These are phyloP conservation scores for Melanargia galathea DNA, from an alignment of 2,888 invertebrate genomes.

Conservation along the genomic window DNA sequence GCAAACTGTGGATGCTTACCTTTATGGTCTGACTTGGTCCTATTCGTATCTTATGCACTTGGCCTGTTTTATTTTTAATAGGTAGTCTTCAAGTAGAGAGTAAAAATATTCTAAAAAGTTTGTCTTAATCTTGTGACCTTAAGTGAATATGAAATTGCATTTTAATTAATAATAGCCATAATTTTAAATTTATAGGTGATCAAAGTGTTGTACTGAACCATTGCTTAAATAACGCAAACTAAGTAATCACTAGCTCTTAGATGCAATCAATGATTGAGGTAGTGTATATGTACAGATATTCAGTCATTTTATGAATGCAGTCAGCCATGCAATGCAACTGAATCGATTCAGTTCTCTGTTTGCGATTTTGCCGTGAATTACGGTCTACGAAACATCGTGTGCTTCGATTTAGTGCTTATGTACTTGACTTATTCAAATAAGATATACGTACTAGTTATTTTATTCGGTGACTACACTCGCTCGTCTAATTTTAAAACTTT, in stretches of 20 bases:
- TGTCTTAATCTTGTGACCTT: too few species aligned
- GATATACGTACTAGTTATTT: too few species aligned
- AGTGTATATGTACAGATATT: constrained; percentile 33
- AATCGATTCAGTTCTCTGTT: constrained; percentile 36
- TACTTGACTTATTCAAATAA: constrained; percentile 8
- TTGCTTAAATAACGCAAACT: constrained; percentile 2
- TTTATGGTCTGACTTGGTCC: too few species aligned
- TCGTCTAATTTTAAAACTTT: too few species aligned
- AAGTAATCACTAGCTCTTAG: constrained; percentile 20
- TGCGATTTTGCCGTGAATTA: constrained; percentile 36
- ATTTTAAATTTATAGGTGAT: background rate
- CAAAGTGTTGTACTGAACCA: background rate
- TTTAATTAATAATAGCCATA: background rate
- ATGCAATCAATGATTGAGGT: constrained; percentile 28
- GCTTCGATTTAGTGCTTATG: constrained; percentile 21
- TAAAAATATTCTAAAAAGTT: too few species aligned
- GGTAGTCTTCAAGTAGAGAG: too few species aligned
- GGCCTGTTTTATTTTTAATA: too few species aligned
- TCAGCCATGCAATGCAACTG: constrained; percentile 36
- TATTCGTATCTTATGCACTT: too few species aligned
- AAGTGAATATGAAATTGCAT: too few species aligned
- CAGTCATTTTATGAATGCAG: constrained; percentile 42
- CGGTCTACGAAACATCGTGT: constrained; percentile 21
- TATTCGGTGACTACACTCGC: too few species aligned
- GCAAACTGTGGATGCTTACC: too few species aligned